Conservation (phyloP, 2,888 invertebrate genomes). For the Cataglyphis livida region DNA sequence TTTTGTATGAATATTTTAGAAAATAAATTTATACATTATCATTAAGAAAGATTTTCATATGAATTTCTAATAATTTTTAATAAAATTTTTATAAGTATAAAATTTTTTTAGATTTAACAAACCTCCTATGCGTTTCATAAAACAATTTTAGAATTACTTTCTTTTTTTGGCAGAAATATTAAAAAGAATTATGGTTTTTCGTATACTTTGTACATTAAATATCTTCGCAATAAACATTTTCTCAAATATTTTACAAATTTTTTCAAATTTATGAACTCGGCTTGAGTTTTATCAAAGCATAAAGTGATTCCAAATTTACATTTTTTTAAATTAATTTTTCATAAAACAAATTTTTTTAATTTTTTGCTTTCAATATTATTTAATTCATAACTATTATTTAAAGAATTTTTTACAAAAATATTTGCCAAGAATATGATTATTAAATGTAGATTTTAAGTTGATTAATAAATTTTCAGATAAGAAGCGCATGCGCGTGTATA, state of each 20-base stretch:
- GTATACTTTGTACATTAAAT: not conserved
- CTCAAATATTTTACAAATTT: not conserved
- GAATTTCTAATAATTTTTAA: not conserved
- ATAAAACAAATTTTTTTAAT: not conserved
- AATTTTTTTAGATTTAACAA: not conserved
- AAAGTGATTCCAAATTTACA: not conserved
- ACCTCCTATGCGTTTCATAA: not conserved
- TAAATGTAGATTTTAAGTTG: not conserved
- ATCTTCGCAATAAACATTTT: not conserved
- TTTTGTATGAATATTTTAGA: not conserved
- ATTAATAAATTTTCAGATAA: not conserved
- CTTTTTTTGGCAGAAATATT: not conserved
- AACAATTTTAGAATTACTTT: not conserved
- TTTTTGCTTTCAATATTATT: not conserved
- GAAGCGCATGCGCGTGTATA: not conserved
- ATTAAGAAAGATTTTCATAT: not conserved
- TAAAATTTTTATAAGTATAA: not conserved
- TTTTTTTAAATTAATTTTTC: not conserved
- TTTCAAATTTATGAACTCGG: not conserved
- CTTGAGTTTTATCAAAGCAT: not conserved
- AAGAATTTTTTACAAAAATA: not conserved
- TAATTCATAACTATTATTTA: not conserved
- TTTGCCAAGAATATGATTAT: not conserved
- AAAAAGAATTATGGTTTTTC: not conserved
- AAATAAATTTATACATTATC: not conserved